Evolutionary conservation across 2,888 invertebrate genomes (phyloP), one percentile per base, ranked within the genome.

Genomic region (Pyrocoelia pectoralis): DNA sequence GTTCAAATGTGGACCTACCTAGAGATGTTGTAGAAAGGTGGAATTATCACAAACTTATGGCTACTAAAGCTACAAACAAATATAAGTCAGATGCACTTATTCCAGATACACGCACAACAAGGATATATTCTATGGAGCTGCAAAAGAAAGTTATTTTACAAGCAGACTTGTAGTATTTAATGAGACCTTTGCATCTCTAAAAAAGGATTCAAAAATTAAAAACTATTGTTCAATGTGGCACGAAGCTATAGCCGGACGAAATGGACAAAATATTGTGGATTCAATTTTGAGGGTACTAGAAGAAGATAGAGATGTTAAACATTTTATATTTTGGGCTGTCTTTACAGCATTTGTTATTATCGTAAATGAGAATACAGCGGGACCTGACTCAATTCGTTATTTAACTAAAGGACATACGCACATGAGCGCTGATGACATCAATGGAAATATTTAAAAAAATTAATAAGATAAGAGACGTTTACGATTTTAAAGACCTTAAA

Each of bases 11-110:
- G 8, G n/a, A 51, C 12, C 29, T 29, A 51, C n/a, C n/a, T n/a
- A n/a, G n/a, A 28, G 50, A 1, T n/a, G 6, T 13, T 9, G 4
- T 9, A n/a, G n/a, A n/a, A n/a, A n/a, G n/a, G n/a, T n/a, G n/a
- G n/a, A n/a, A n/a, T 12, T 13, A 12, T 28, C 50, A 51, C 28
- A 51, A 24, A 51, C 50, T 28, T 6, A 54, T 18, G 24, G 54
- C 54, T 15, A 17, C 15, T 10, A 52, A 52, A 17, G 38, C 52
- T 1, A 12, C 13, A 12, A 15, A 29, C 10, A 52, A 24, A 54
- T 54, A 43, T n/a, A 10, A 48, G 2, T 18, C 17, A 1, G 17
- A n/a, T 48, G 24, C 24, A 24, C 24, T 24, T 8, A 24, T 24
- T 17, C 48, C 48, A 5, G 8, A 17, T 6, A 18, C 6, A 6